phyloP scores from a whole-genome alignment of 2,888 invertebrate species.

The Drosophila tanythrix region DNA sequence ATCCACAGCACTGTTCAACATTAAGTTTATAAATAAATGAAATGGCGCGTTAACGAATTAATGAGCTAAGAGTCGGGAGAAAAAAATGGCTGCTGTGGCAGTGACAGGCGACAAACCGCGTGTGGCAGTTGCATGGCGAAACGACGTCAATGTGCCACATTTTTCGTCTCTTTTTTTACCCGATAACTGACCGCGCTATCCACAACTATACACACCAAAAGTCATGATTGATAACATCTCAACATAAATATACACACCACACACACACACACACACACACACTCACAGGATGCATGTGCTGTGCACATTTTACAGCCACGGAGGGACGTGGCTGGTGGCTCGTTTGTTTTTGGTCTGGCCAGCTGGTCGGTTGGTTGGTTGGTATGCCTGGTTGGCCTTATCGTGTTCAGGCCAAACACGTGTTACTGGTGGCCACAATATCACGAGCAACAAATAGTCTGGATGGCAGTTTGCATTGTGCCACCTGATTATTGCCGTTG shows the following conservation, averaged over 20 bases:
- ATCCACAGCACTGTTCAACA: constrained; percentile 12
- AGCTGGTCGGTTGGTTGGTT: constrained; percentile 4
- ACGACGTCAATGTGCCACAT: constrained; percentile 52
- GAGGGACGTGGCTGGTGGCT: constrained; percentile 37
- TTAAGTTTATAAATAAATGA: constrained; percentile 41
- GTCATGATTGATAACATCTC: constrained; percentile 79
- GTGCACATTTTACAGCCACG: constrained; percentile 42
- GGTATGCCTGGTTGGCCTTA: constrained; percentile 51
- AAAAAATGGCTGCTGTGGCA: not conserved
- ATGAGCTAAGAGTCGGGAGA: constrained; percentile 46
- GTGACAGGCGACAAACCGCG: not conserved
- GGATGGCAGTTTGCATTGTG: constrained; percentile 30
- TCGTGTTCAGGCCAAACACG: constrained; percentile 57
- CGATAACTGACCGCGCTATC: constrained; percentile 71
- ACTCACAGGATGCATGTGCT: constrained; percentile 34
- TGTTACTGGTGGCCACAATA: constrained; percentile 52
- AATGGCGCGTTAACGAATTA: constrained; percentile 69
- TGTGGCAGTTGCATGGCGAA: constrained; percentile 37
- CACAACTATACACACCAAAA: constrained; percentile 77
- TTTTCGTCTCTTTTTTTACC: constrained; percentile 18
- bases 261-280: constrained; percentile 20
- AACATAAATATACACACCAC: constrained; percentile 47
- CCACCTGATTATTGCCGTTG: constrained; percentile 52
- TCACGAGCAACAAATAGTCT: constrained; percentile 18
- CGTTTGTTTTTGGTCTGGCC: constrained; percentile 26